Evolutionary conservation across 2,888 invertebrate genomes (phyloP).

Genomic region (Polymixis flavicincta): DNA sequence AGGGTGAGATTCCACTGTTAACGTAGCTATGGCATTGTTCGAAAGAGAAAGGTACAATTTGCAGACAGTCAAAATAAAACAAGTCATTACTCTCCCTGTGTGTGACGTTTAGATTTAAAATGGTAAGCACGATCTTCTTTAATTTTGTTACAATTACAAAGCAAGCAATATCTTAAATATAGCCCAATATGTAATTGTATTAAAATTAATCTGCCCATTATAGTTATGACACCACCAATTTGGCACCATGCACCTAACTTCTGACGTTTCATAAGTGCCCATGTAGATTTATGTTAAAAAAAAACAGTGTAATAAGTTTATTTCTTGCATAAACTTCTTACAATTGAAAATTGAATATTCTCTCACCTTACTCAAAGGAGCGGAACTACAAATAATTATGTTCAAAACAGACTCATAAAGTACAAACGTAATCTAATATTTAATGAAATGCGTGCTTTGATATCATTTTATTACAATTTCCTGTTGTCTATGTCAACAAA

Average conservation of each 20-base stretch:
- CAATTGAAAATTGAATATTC: too few species aligned
- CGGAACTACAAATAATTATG: conserved; percentile 5
- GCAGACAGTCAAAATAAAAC: not conserved
- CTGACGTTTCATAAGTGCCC: too few species aligned
- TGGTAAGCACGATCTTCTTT: too few species aligned
- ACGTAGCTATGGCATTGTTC: not conserved
- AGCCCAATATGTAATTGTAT: not conserved
- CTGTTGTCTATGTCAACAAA: conserved; percentile 6
- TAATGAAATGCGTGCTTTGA: conserved; percentile 21
- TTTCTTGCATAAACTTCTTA: too few species aligned
- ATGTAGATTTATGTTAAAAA: too few species aligned
- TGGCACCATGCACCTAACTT: too few species aligned
- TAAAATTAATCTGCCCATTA: not conserved
- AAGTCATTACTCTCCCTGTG: too few species aligned
- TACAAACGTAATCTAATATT: conserved; percentile 14
- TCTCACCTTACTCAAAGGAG: not conserved
- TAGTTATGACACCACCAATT: not conserved
- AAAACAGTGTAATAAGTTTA: too few species aligned
- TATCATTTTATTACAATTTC: conserved; percentile 26
- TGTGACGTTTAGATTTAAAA: too few species aligned
- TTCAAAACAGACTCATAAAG: conserved; percentile 2
- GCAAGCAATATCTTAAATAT: not conserved
- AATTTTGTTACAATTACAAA: too few species aligned
- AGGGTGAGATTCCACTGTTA: not conserved
- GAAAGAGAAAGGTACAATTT: not conserved